Percentiles rank a stretch among this genome's conserved stretches.
Conservation (phyloP, 2,888 invertebrate species). For the Epiblema foenella region DNA sequence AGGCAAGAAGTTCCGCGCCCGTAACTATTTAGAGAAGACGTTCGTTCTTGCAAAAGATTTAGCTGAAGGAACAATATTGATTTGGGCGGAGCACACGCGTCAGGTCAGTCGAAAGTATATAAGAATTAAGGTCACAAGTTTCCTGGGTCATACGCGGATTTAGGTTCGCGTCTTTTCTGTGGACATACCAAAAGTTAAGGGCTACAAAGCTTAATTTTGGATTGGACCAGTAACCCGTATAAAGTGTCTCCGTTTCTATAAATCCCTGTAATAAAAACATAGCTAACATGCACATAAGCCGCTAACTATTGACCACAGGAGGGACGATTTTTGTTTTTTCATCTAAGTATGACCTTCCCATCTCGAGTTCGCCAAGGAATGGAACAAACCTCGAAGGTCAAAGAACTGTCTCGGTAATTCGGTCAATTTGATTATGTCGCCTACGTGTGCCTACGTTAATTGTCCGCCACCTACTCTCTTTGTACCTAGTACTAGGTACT, state of each 20-base stretch:
- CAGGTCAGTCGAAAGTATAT: conserved; percentile 62
- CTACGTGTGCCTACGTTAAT: conserved; percentile 5
- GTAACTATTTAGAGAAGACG: conserved; percentile 69
- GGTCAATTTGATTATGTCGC: background rate
- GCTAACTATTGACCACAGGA: no score
- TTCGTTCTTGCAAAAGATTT: conserved; percentile 64
- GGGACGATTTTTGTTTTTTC: no score
- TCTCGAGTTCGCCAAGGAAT: conserved; percentile 5
- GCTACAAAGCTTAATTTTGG: no score
- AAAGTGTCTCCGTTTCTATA: no score
- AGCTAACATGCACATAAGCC: no score
- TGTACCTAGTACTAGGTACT: no score
- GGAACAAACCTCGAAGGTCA: conserved; percentile 16
- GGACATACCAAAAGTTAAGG: no score
- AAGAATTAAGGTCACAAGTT: background rate
- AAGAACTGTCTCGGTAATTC: conserved; percentile 9
- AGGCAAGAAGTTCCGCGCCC: conserved; percentile 68
- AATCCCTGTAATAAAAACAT: no score
- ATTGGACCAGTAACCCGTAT: no score
- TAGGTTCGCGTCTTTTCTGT: no score
- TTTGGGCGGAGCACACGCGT: conserved; percentile 82
- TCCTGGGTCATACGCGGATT: no score
- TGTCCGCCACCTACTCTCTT: background rate
- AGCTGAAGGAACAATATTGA: conserved; percentile 69
- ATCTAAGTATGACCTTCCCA: no score